Evolutionary conservation across 2,797 vertebrate genomes (phyloP).

Genomic region (Rhynchonycteris naso): DNA sequence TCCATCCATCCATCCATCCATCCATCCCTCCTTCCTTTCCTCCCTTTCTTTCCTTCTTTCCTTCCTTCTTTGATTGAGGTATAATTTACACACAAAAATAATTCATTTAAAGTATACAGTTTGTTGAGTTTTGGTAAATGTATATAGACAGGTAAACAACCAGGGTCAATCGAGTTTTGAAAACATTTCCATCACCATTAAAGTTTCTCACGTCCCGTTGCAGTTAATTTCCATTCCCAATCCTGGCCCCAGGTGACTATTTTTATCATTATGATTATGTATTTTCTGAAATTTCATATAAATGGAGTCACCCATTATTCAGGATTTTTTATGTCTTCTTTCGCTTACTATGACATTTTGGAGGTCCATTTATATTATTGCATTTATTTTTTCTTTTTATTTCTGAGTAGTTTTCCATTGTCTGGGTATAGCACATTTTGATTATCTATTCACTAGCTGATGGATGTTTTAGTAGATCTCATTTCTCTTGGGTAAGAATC

Average conservation of each 20-base stretch:
- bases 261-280: neutral
- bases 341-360: neutral
- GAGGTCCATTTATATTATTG: constrained; percentile 5
- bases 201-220: neutral
- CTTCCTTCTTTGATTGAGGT: neutral
- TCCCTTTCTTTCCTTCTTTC: neutral
- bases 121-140: neutral
- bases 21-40: accelerated
- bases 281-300: neutral
- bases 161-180: neutral
- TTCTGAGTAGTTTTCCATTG: neutral
- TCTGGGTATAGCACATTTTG: neutral
- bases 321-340: neutral
- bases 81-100: neutral
- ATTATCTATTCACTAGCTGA: neutral
- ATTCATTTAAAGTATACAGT: neutral
- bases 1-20: accelerated
- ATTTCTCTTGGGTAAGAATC: neutral
- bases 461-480: neutral
- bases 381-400: constrained; percentile 21
- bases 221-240: neutral
- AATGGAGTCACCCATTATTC: constrained; percentile 5
- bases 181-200: neutral
- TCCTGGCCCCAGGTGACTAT: neutral
- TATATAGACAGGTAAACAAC: neutral